Evolutionary conservation across 1,140 invertebrate species (phyloP).

Genomic region (Globodera ellingtonae): DNA sequence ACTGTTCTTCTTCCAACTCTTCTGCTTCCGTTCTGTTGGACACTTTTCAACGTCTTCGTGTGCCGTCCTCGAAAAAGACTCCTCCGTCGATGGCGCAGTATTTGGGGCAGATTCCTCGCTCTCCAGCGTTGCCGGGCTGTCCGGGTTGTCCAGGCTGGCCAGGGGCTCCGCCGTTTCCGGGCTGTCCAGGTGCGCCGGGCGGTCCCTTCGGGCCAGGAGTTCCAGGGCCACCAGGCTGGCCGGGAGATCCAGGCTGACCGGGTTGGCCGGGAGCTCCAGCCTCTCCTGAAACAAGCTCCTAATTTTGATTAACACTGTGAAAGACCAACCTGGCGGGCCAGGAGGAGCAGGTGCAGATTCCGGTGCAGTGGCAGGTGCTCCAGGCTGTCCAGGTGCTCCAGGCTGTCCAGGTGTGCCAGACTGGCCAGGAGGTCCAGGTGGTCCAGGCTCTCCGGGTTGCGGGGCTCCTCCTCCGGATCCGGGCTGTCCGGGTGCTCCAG

Average conservation of each 20-base stretch:
- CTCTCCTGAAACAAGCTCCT: conserved; percentile 21
- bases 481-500: conserved; percentile 47
- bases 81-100: conserved; percentile 53
- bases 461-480: conserved; percentile 51
- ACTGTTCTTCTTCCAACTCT: not conserved
- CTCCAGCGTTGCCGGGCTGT: conserved; percentile 43
- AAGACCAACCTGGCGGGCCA: conserved; percentile 24
- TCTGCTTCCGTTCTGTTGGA: not conserved
- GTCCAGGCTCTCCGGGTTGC: conserved; percentile 14
- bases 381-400: conserved; percentile 50
- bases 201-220: conserved; percentile 44
- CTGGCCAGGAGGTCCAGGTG: not conserved
- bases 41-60: conserved; percentile 36
- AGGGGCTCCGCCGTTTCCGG: conserved; percentile 47
- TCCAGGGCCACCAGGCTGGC: conserved; percentile 31
- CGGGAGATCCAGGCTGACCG: conserved; percentile 35
- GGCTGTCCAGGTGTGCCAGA: conserved; percentile 24
- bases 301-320: not conserved
- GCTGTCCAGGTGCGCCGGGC: conserved; percentile 39
- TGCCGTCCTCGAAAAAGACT: conserved; percentile 57
- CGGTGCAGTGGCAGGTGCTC: conserved; percentile 46
- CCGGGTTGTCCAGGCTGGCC: conserved; percentile 46
- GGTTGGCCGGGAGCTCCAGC: conserved; percentile 38
- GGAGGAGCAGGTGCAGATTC: conserved; percentile 29
- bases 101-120: conserved; percentile 60